Evolutionary conservation across 1,140 invertebrate genomes (phyloP).

Genomic region (Vollenhovia emeryi): DNA sequence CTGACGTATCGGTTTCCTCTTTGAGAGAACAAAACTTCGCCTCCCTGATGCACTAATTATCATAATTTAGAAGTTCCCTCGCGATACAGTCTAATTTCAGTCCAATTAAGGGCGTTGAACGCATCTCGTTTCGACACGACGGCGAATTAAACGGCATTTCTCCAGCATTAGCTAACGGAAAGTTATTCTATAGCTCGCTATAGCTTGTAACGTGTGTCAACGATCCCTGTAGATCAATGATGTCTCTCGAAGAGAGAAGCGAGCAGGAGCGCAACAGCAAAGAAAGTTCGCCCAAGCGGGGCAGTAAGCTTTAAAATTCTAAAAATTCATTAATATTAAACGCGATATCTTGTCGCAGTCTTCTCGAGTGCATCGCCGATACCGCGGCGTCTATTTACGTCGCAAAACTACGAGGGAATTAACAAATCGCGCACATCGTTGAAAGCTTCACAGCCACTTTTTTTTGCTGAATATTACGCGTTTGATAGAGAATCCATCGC

Average conservation of each 20-base stretch:
- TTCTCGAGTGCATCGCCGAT: conserved; percentile 5
- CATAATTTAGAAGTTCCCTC: background rate
- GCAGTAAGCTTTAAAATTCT: conserved; percentile 25
- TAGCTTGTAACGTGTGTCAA: background rate
- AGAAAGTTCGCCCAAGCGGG: conserved; percentile 6
- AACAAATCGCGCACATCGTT: background rate
- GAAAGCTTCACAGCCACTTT: background rate
- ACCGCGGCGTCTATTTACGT: conserved; percentile 26
- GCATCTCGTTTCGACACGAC: background rate
- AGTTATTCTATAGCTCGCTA: background rate
- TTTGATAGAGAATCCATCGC: background rate
- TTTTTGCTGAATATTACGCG: background rate
- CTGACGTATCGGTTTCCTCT: background rate
- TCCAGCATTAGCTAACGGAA: background rate
- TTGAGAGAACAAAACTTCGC: background rate
- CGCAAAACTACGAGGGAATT: background rate
- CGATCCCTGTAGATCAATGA: background rate
- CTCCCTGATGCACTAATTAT: background rate
- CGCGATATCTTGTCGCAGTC: conserved; percentile 7
- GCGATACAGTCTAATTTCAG: background rate
- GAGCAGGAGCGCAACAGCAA: background rate
- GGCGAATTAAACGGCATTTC: background rate
- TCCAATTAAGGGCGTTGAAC: background rate
- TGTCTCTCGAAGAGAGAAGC: conserved; percentile 2
- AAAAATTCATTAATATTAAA: conserved; percentile 51